A percentile compares a stretch with the other conserved stretches of the same genome.
Evolutionary conservation across 2,113 vertebrate genomes (phyloP).

Genomic region (Pseudolaguvia tuberculata): DNA sequence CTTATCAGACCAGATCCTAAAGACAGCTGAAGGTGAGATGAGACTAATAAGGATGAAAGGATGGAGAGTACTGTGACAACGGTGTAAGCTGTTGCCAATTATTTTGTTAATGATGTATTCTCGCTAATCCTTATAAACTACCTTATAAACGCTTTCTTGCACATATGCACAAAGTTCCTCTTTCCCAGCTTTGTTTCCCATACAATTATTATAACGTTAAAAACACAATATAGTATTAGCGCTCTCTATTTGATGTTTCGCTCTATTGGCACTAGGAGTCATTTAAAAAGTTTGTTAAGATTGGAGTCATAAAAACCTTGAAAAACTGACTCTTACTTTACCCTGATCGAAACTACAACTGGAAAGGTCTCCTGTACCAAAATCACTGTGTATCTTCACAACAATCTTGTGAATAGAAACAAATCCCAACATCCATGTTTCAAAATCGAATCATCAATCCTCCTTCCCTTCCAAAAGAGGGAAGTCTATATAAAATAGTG

Average conservation of each 20-base stretch:
- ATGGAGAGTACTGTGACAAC: too few relatives aligned
- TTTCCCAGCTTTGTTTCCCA: too few relatives aligned
- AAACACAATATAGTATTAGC: neutral
- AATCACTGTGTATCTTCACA: neutral
- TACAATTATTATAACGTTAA: neutral
- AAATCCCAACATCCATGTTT: neutral
- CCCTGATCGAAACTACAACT: neutral
- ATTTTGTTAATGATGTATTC: too few relatives aligned
- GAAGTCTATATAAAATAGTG: neutral
- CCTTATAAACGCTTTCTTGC: too few relatives aligned
- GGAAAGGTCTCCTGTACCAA: neutral
- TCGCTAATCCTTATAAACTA: too few relatives aligned
- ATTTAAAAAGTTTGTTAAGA: neutral
- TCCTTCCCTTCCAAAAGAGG: neutral
- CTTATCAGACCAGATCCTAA: too few relatives aligned
- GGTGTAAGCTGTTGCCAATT: too few relatives aligned
- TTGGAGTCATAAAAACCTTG: too few relatives aligned
- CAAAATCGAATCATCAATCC: neutral
- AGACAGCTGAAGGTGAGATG: too few relatives aligned
- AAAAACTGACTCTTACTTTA: too few relatives aligned
- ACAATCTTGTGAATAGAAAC: neutral
- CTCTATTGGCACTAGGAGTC: neutral
- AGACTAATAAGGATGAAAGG: too few relatives aligned
- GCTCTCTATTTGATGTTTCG: neutral
- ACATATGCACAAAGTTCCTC: neutral